Base-by-base conservation (phyloP, 2,888 invertebrate genomes). In the Thymelicus lineola region DNA sequence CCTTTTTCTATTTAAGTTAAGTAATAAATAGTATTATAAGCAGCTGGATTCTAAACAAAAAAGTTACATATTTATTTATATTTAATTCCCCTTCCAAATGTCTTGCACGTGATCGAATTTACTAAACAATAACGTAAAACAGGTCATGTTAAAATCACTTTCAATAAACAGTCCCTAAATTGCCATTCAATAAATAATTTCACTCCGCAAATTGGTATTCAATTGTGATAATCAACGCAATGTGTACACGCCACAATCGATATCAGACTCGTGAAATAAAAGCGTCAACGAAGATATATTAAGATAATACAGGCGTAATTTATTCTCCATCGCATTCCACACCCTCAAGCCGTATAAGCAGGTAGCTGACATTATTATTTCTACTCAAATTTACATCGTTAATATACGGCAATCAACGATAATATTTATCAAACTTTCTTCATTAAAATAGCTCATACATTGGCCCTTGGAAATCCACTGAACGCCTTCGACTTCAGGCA, bases 291-390 rank as follows among this genome's bases (percentile, higher is more conserved):
- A 75, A 80, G 78, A 79, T 82, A 77, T 78, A 79, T 76, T 70
- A 76, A 72, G 75, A 79, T 78, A 78, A 77, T 84, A 78, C 78
- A 77, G 72, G 77, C 71, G 77, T 78, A 76, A 82, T 83, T 83
- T 81, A 82, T 80, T 75, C 76, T 70, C 77, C 72, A 72, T 69
- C 72, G 74, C 80, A 75, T 76, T 79, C 76, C 74, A 73, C 70
- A 71, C 70, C 71, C 73, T 76, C 77, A 66, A 75, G 80, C 79
- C 75, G 79, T 83, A 82, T 83, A 85, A 80, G 78, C 77, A 76
- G 76, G 75, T 79, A 78, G 79, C 81, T 68, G 62, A 14, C 76
- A 77, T 77, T 78, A 78, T 70, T 55, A 53, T 53, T 53, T 53
- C 53, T 20, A 28, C 28, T 55, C 35, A 53, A 10, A 53, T 55